Percentiles rank a stretch among this genome's conserved stretches.
These are phyloP conservation scores for Caradrina clavipalpis DNA, from an alignment of 2,888 invertebrate genomes.

Conservation along the genomic window DNA sequence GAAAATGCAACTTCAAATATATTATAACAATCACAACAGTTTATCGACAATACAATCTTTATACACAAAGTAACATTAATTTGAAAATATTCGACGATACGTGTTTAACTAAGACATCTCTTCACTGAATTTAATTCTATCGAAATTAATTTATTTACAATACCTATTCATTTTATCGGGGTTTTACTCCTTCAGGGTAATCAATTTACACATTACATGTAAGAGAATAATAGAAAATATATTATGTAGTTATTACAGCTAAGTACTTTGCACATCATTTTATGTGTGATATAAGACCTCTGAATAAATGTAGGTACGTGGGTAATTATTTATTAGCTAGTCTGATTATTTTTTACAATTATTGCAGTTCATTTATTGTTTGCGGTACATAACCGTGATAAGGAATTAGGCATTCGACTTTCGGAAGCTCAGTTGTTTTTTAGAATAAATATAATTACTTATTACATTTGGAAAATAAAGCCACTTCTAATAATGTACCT, in stretches of 20 bases:
- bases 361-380: slow-evolving; percentile 37
- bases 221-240: slow-evolving; percentile 80
- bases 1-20: slow-evolving; percentile 90
- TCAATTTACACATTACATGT: slow-evolving; percentile 76
- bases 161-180: slow-evolving; percentile 81
- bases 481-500: slow-evolving; percentile 24
- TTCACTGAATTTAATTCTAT: slow-evolving; percentile 77
- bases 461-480: slow-evolving; percentile 24
- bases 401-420: slow-evolving; percentile 54
- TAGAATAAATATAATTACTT: slow-evolving; percentile 14
- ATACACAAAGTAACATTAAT: slow-evolving; percentile 79
- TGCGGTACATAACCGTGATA: slow-evolving; percentile 35
- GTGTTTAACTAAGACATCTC: slow-evolving; percentile 70
- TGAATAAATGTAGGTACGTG: slow-evolving; percentile 57
- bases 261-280: slow-evolving; percentile 78
- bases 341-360: slow-evolving; percentile 29
- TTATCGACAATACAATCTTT: slow-evolving; percentile 85
- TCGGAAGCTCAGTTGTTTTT: slow-evolving; percentile 59
- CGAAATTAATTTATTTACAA: slow-evolving; percentile 84
- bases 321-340: slow-evolving; percentile 19
- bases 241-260: slow-evolving; percentile 66
- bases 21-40: slow-evolving; percentile 89
- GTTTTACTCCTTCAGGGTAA: slow-evolving; percentile 88
- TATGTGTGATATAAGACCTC: slow-evolving; percentile 69
- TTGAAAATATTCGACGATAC: slow-evolving; percentile 77